A percentile compares a stretch with the other conserved stretches of the same genome.
These are phyloP conservation scores for Tragelaphus strepsiceros DNA, from an alignment of 2,113 vertebrate species.

Conservation along the genomic window DNA sequence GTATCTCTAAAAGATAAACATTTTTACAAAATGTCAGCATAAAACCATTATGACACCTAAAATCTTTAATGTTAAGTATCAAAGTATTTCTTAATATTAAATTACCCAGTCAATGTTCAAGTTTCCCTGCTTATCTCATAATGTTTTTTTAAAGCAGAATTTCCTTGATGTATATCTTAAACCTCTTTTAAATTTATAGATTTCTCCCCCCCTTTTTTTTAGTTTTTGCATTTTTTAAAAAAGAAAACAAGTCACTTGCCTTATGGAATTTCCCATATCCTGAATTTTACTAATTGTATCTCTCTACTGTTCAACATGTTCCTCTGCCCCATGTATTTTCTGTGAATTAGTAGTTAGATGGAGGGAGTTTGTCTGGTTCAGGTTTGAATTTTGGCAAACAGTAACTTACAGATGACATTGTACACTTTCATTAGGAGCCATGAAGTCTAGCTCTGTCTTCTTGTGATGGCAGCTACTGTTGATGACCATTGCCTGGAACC, in stretches of 20 bases:
- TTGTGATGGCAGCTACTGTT: neutral
- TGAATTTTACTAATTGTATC: neutral
- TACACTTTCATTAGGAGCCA: neutral
- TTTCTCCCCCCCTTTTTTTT: neutral
- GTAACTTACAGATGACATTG: neutral
- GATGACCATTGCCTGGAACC: neutral
- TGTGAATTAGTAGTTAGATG: neutral
- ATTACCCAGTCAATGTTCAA: neutral
- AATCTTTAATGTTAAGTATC: neutral
- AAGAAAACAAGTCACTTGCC: neutral
- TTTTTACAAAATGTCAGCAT: neutral
- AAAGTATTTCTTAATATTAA: constrained; percentile 15
- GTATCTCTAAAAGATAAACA: neutral
- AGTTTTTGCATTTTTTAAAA: neutral
- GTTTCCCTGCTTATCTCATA: neutral
- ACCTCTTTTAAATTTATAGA: neutral
- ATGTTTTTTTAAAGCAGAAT: neutral
- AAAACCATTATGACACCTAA: neutral
- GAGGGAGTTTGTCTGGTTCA: neutral
- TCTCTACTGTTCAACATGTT: neutral
- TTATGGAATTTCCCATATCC: neutral
- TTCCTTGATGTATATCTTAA: neutral
- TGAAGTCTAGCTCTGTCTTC: neutral
- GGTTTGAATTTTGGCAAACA: neutral
- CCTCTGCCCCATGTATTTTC: neutral